A percentile compares a stretch with the other conserved stretches of the same genome.
Conservation (phyloP, 2,888 invertebrate species). For the Sussaba pulchella region DNA sequence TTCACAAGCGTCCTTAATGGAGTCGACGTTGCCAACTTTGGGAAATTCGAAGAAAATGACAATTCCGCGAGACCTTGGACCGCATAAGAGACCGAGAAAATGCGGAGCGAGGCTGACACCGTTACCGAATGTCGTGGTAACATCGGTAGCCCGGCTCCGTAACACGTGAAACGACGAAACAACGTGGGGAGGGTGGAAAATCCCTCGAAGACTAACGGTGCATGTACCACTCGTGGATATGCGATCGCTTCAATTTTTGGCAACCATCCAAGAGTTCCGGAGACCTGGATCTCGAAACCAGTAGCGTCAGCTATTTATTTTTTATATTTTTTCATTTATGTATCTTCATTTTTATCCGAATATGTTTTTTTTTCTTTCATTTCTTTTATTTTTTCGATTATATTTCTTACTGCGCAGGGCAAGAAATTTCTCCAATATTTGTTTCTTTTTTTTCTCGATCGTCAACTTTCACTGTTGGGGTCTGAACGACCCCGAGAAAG, state of each 20-base stretch:
- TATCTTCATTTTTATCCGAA: too few species aligned
- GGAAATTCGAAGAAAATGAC: constrained; percentile 34
- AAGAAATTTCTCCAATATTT: background rate
- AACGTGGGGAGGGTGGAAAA: background rate
- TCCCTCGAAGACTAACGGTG: constrained; percentile 27
- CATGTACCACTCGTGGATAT: constrained; percentile 29
- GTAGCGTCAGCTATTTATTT: constrained; percentile 3
- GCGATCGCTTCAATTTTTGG: constrained; percentile 79
- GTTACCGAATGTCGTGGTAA: constrained; percentile 28
- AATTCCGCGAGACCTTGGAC: background rate
- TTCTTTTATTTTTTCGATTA: background rate
- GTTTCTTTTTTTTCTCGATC: background rate
- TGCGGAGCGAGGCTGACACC: constrained; percentile 33
- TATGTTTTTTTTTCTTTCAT: too few species aligned
- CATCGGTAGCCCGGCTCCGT: constrained; percentile 1
- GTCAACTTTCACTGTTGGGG: too few species aligned
- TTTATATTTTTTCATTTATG: background rate
- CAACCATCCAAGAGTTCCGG: constrained; percentile 75
- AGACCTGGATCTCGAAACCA: constrained; percentile 72
- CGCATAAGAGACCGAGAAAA: constrained; percentile 13
- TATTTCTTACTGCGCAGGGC: background rate
- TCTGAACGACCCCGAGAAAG: too few species aligned
- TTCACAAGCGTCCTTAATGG: background rate
- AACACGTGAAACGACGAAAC: constrained; percentile 1
- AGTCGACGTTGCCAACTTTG: constrained; percentile 12